Conservation (phyloP, 2,797 vertebrate genomes). For the Lemur catta region DNA sequence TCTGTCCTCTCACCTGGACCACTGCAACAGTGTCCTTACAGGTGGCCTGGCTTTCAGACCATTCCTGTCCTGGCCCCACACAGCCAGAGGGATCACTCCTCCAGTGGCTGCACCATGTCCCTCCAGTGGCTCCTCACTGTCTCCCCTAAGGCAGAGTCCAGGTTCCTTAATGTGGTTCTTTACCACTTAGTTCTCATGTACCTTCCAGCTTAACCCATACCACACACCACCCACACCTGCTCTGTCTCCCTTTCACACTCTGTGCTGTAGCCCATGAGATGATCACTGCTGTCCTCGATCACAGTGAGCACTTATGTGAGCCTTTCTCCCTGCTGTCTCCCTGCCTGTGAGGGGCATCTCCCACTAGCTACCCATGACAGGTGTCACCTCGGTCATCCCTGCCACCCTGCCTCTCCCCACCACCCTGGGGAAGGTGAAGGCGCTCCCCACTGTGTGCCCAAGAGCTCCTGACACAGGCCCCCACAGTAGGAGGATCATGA, state of each 20-base stretch:
- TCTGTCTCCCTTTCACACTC: not conserved
- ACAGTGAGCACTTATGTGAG: not conserved
- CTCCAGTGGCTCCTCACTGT: not conserved
- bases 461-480: not conserved
- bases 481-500: not conserved
- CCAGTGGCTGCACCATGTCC: not conserved
- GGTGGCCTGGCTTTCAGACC: not conserved
- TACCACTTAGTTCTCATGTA: not conserved
- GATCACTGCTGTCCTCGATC: too few relatives aligned
- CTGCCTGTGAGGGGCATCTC: not conserved
- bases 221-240: rapidly evolving
- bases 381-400: not conserved
- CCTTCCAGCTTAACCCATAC: not conserved
- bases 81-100: not conserved
- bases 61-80: not conserved
- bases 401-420: not conserved
- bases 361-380: not conserved
- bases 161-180: not conserved
- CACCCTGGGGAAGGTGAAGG: not conserved
- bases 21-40: not conserved
- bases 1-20: not conserved
- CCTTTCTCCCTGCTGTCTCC: not conserved
- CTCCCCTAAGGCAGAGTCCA: not conserved
- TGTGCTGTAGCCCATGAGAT: not conserved
- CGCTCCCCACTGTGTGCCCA: not conserved